Conservation (phyloP, 2,797 vertebrate genomes). For the Argyrosomus regius region DNA sequence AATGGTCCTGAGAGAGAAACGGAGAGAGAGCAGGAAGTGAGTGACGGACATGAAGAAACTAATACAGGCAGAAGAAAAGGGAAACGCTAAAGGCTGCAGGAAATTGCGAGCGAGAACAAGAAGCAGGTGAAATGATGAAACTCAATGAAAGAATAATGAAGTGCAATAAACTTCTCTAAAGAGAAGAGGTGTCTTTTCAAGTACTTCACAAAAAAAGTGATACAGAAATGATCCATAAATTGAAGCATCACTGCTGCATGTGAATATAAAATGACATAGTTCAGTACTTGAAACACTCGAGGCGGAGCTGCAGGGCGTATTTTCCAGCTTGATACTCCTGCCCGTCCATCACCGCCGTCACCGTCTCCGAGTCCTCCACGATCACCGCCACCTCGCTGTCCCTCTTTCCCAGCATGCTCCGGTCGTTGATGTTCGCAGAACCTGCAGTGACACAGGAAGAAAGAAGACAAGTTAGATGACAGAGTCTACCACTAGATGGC, state of each 20-base stretch:
- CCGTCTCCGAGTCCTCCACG: slow-evolving; percentile 89
- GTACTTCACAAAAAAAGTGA: too few relatives aligned
- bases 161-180: not conserved
- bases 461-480: not conserved
- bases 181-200: too few relatives aligned
- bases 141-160: not conserved
- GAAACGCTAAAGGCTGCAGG: not conserved
- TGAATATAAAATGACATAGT: not conserved
- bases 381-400: slow-evolving; percentile 97
- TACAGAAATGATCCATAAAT: too few relatives aligned
- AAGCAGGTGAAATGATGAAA: not conserved
- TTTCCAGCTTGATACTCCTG: slow-evolving; percentile 87
- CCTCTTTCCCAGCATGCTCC: slow-evolving; percentile 97
- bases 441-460: slow-evolving; percentile 76
- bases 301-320: slow-evolving; percentile 89
- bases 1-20: slow-evolving; percentile 86
- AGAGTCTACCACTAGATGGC: slow-evolving; percentile 48
- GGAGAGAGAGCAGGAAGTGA: not conserved
- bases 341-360: slow-evolving; percentile 91
- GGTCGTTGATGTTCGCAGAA: slow-evolving; percentile 98
- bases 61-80: not conserved
- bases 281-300: slow-evolving; percentile 92
- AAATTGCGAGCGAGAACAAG: not conserved
- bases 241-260: too few relatives aligned
- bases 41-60: not conserved